These are phyloP conservation scores for Xanthorhoe spadicearia DNA, from an alignment of 2,888 invertebrate species.

Conservation along the genomic window DNA sequence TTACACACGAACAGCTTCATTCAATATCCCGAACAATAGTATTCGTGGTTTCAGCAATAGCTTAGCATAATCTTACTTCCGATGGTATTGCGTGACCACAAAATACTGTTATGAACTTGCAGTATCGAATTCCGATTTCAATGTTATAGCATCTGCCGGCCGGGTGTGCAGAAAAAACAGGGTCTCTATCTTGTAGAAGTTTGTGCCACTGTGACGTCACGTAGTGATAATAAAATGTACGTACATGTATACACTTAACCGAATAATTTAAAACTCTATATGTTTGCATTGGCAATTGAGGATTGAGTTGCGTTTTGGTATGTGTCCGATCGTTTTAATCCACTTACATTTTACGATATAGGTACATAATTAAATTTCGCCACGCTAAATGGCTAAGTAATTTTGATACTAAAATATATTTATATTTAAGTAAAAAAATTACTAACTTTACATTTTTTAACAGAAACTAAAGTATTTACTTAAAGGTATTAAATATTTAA, in stretches of 20 bases:
- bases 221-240: background rate
- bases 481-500: too few relatives aligned
- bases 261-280: background rate
- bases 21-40: constrained; percentile 54
- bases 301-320: too few relatives aligned
- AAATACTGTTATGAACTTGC: constrained; percentile 33
- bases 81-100: constrained; percentile 36
- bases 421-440: too few relatives aligned
- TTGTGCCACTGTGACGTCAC: background rate
- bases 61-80: constrained; percentile 43
- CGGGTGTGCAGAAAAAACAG: constrained; percentile 4
- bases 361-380: too few relatives aligned
- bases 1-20: constrained; percentile 65
- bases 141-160: constrained; percentile 15
- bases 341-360: too few relatives aligned
- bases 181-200: background rate
- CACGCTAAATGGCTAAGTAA: too few relatives aligned
- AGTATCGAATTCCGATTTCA: constrained; percentile 45
- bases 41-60: constrained; percentile 50
- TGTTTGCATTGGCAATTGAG: background rate
- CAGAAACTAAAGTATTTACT: too few relatives aligned
- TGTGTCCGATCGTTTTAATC: too few relatives aligned
- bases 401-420: too few relatives aligned
- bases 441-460: too few relatives aligned
- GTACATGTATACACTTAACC: background rate